Evolutionary conservation across 2,113 vertebrate species (phyloP).

Genomic region (Apteryx mantelli): DNA sequence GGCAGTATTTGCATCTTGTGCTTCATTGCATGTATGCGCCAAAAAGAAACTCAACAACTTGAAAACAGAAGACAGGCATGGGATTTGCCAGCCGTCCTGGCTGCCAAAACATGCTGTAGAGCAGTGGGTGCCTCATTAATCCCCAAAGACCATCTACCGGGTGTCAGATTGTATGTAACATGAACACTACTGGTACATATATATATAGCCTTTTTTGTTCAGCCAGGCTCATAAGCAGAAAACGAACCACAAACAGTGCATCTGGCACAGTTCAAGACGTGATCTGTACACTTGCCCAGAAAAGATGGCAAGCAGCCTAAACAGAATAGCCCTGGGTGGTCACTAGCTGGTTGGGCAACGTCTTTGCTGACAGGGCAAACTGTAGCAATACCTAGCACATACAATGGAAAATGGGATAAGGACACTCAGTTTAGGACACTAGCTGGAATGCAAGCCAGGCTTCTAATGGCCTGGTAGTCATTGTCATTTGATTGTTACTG

Average conservation of each 20-base stretch:
- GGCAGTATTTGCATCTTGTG: constrained; percentile 30
- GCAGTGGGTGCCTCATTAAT: constrained; percentile 27
- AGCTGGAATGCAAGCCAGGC: background rate
- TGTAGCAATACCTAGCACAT: background rate
- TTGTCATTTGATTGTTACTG: background rate
- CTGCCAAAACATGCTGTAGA: constrained; percentile 40
- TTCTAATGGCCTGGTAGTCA: background rate
- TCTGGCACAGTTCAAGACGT: constrained; percentile 41
- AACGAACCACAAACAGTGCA: background rate
- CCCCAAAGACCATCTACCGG: constrained; percentile 3
- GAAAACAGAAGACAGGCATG: constrained; percentile 11
- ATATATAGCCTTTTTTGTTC: background rate
- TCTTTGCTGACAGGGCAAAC: background rate
- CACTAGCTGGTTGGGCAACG: constrained; percentile 3
- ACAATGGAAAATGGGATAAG: background rate
- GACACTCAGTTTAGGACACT: background rate
- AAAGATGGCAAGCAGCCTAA: constrained; percentile 37
- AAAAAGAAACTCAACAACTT: constrained; percentile 17
- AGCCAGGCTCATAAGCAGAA: background rate
- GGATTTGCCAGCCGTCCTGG: background rate
- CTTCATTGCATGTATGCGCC: constrained; percentile 10
- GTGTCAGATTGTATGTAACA: background rate
- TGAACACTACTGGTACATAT: background rate
- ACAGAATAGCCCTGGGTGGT: constrained; percentile 16
- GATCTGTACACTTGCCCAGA: constrained; percentile 39